Base-by-base conservation (phyloP, 2,888 invertebrate genomes). In the Myathropa florea region DNA sequence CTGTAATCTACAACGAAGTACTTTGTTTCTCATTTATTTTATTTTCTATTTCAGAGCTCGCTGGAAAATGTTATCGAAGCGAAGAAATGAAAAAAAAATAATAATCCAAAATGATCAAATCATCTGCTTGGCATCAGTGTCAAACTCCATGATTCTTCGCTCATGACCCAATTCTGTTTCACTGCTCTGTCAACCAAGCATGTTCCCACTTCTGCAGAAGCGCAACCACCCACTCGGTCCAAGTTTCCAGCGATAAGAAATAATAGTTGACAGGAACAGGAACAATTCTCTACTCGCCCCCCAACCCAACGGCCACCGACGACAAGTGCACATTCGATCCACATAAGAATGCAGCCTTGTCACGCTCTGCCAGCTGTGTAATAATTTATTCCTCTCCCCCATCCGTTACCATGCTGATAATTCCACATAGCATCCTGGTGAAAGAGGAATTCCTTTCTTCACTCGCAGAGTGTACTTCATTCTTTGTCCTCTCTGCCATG, bases 301-400 rank as follows among this genome's bases (percentile, higher is more conserved):
- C 39, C 39, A 46, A n/a, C 39, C 14, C 9, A 7, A 33, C 33
- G 14, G 2, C 46, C n/a, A 75, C 68, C 46, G 39, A 65, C 60
- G 73, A 30, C 65, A 76, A 71, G 65, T 67, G 79, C 70, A 57
- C 70, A 80, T 71, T 65, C 67, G 65, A 75, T 67, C 60, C 65
- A 80, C 61, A 80, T 26, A 67, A 67, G 76, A 84, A 84, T 84
- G 65, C 80, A 72, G 39, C 30, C 30, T 60, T 81, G 72, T 77
- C 76, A 67, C 67, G 72, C 81, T 63, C 53, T 67, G 72, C 59
- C 57, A 75, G 30, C 36, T 76, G 46, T 72, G 71, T n/a, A 71
- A 76, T 55, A 60, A 4, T 67, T n/a, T 23, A 39, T 67, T 60
- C 10, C 21, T 4, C 10, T 18, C 14, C 21, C 9, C 10, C 33